Conservation (phyloP, 2,797 vertebrate genomes). For the Pseudotriccus pelzelni region DNA sequence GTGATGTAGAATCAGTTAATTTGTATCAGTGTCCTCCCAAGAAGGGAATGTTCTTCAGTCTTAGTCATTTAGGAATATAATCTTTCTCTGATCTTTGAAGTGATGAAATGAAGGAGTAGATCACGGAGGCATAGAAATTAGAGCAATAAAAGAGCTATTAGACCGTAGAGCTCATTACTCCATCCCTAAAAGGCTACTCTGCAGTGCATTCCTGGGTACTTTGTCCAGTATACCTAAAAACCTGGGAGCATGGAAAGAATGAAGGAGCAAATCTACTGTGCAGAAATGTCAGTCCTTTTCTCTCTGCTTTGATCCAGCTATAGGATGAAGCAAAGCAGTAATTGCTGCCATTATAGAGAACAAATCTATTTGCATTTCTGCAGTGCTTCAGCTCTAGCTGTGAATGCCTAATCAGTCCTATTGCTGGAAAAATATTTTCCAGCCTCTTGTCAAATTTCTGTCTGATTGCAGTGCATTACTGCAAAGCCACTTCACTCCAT, state of each 20-base stretch:
- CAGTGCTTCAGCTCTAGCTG: constrained; percentile 25
- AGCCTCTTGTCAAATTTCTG: constrained; percentile 9
- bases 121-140: background rate
- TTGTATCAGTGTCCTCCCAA: background rate
- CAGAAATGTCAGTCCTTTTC: constrained; percentile 21
- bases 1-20: background rate
- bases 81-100: constrained; percentile 13
- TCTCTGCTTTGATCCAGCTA: constrained; percentile 41
- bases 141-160: constrained; percentile 24
- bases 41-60: background rate
- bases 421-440: constrained; percentile 48
- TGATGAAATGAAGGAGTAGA: background rate
- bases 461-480: constrained; percentile 24
- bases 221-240: constrained; percentile 29
- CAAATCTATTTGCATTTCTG: constrained; percentile 62
- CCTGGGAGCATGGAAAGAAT: background rate
- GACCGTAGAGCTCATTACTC: constrained; percentile 7
- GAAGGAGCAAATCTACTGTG: background rate
- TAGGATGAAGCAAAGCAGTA: constrained; percentile 50
- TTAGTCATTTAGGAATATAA: background rate
- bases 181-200: background rate
- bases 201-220: background rate
- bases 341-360: constrained; percentile 55
- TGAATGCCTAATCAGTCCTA: constrained; percentile 57
- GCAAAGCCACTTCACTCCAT: background rate